These are phyloP conservation scores for Balanococcus diminutus DNA, from an alignment of 2,888 invertebrate species.

Conservation along the genomic window DNA sequence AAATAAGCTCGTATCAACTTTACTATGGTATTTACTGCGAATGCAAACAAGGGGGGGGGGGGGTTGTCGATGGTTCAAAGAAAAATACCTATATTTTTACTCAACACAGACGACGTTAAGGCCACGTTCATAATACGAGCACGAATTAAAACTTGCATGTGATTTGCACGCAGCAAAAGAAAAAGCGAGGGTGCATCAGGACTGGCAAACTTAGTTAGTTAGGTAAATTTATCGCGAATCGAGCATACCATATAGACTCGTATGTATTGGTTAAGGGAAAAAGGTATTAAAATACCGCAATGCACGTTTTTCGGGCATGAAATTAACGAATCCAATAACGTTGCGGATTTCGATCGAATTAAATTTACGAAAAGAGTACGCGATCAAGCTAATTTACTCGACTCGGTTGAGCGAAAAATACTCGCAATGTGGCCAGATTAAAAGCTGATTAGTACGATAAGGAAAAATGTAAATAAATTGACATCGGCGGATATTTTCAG, in stretches of 20 bases:
- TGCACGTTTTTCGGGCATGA: not conserved
- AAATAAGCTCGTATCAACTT: not conserved
- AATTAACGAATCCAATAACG: not conserved
- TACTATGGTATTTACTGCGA: not conserved
- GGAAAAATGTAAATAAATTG: not conserved
- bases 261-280: not conserved
- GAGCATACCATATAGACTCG: not conserved
- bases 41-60: no score
- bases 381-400: not conserved
- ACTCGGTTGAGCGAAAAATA: slow-evolving; percentile 4
- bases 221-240: not conserved
- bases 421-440: not conserved
- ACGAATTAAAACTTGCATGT: not conserved
- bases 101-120: not conserved
- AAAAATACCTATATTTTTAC: not conserved
- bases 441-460: not conserved
- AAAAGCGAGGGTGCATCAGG: no score
- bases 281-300: not conserved
- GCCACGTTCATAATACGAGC: not conserved
- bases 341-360: not conserved
- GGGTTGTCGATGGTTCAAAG: not conserved
- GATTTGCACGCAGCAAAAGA: not conserved
- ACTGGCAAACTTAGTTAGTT: no score
- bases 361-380: not conserved
- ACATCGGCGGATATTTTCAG: not conserved